phyloP scores from a whole-genome alignment of 2,113 vertebrate species.

The Scytalopus superciliaris region DNA sequence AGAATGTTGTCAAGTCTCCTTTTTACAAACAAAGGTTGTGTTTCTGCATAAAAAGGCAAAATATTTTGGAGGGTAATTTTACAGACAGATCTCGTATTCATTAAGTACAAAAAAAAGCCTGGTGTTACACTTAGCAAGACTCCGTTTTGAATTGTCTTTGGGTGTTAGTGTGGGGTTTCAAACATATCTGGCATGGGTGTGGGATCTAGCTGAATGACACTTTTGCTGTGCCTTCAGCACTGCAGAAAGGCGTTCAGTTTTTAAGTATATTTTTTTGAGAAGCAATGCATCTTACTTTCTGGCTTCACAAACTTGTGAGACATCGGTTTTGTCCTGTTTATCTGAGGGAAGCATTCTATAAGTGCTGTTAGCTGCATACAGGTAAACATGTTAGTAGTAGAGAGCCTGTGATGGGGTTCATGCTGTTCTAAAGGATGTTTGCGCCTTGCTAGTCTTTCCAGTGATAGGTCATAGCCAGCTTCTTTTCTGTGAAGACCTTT shows the following conservation, averaged over 20 bases:
- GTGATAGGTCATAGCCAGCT: background rate
- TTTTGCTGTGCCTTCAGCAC: background rate
- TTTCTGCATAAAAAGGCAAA: background rate
- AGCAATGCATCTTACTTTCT: background rate
- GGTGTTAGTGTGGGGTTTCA: background rate
- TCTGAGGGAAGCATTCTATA: background rate
- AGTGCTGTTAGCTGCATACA: background rate
- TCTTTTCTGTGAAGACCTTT: background rate
- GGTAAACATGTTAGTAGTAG: background rate
- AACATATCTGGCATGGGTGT: background rate
- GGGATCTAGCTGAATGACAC: background rate
- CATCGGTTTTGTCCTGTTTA: background rate
- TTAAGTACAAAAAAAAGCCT: background rate
- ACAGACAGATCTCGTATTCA: background rate
- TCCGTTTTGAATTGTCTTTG: background rate
- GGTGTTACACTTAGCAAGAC: background rate
- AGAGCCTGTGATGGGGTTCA: background rate
- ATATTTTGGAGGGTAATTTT: background rate
- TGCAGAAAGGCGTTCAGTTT: background rate
- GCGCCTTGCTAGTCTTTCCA: background rate
- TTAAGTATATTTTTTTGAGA: background rate
- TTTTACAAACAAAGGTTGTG: background rate
- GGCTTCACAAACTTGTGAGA: background rate
- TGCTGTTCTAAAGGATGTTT: background rate
- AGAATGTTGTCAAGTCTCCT: background rate